phyloP scores from a whole-genome alignment of 2,797 vertebrate genomes.

The Acanthurus leucopareius region DNA sequence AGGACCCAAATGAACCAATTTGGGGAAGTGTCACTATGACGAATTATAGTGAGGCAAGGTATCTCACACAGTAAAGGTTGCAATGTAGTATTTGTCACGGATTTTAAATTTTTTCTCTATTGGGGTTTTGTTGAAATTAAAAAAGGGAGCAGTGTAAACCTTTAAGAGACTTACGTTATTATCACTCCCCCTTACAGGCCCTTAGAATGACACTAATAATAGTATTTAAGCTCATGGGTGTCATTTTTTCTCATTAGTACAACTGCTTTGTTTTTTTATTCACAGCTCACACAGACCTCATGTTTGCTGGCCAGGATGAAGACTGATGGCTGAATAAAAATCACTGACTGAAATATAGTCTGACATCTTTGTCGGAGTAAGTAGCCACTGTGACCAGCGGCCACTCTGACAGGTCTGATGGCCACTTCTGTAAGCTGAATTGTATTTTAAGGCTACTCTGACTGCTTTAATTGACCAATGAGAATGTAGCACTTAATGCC shows the following conservation, averaged over 20 bases:
- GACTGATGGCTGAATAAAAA: neutral
- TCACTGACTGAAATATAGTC: neutral
- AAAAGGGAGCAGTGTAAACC: conserved; percentile 1
- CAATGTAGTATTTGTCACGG: conserved; percentile 1
- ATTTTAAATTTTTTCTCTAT: neutral
- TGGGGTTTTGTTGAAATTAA: neutral
- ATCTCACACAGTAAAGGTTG: conserved; percentile 14
- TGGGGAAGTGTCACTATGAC: conserved; percentile 40
- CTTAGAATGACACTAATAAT: conserved; percentile 16
- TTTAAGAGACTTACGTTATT: neutral
- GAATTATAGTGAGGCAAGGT: conserved; percentile 37
- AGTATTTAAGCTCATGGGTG: conserved; percentile 3
- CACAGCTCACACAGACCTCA: neutral
- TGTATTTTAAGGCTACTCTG: conserved; percentile 1
- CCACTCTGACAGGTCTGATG: conserved; percentile 17
- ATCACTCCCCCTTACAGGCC: neutral
- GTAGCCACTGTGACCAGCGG: conserved; percentile 33
- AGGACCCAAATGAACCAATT: conserved; percentile 61
- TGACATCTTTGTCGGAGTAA: conserved; percentile 28
- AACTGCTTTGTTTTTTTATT: conserved; percentile 21
- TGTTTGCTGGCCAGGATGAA: neutral
- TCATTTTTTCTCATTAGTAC: conserved; percentile 25
- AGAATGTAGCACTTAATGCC: conserved; percentile 1
- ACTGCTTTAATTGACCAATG: neutral
- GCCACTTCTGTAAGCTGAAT: conserved; percentile 9